Evolutionary conservation across 2,113 vertebrate species (phyloP).

Genomic region (Crotalus viridis): DNA sequence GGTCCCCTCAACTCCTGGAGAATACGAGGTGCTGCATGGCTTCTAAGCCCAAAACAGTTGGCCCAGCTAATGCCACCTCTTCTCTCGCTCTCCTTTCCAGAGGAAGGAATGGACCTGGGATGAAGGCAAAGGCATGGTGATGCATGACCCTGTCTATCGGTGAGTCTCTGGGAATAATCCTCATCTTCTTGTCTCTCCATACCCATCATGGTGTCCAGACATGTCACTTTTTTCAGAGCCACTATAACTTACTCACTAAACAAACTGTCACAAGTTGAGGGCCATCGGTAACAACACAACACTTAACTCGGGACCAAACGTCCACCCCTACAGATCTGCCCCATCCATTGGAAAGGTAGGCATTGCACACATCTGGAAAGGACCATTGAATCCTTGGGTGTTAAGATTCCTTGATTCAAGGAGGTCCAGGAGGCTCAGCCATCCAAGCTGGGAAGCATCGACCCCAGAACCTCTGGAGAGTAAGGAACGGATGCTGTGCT

Average conservation of each 20-base stretch:
- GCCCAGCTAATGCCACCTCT: background rate
- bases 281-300: background rate
- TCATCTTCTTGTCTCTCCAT: accelerated
- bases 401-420: background rate
- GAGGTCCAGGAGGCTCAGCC: background rate
- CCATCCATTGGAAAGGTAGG: background rate
- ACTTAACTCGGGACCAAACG: background rate
- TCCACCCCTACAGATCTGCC: background rate
- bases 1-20: no score
- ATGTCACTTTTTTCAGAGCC: background rate
- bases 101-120: conserved; percentile 88
- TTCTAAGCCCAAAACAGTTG: background rate
- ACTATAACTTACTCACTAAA: background rate
- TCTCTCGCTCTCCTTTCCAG: conserved; percentile 48
- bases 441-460: background rate
- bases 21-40: background rate
- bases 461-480: background rate
- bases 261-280: background rate
- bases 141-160: conserved; percentile 84
- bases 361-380: background rate
- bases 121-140: conserved; percentile 82
- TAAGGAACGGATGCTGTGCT: background rate
- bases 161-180: conserved; percentile 34
- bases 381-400: background rate
- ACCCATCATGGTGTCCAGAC: background rate